A percentile compares a stretch with the other conserved stretches of the same genome.
Evolutionary conservation across 2,113 vertebrate species (phyloP).

Genomic region (Pachyramphus minor): DNA sequence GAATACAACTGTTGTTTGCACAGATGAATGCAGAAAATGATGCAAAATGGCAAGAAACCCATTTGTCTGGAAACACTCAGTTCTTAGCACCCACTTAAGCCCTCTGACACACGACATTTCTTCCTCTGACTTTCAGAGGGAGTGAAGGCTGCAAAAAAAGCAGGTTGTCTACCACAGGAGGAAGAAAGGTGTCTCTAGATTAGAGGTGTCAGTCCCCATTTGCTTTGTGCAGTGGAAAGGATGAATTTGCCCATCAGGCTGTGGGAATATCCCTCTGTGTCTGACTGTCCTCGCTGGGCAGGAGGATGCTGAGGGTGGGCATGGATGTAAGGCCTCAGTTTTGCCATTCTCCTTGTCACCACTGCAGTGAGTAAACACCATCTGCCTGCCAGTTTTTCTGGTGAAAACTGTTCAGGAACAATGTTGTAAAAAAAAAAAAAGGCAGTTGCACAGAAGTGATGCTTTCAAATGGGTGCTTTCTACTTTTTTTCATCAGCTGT

Average conservation of each 20-base stretch:
- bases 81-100: background rate
- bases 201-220: background rate
- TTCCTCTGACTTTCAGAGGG: background rate
- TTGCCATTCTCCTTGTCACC: background rate
- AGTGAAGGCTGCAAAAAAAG: background rate
- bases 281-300: rapidly evolving
- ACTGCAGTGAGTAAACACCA: background rate
- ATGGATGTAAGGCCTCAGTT: background rate
- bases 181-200: background rate
- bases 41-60: background rate
- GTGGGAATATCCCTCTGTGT: background rate
- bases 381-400: background rate
- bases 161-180: background rate
- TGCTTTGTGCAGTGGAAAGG: background rate
- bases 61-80: background rate
- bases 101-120: background rate
- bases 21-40: background rate
- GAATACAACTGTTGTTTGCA: background rate
- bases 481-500: background rate
- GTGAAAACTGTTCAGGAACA: background rate
- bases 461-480: background rate
- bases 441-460: background rate
- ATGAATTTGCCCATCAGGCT: background rate
- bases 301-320: background rate
- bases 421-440: background rate